A percentile compares a stretch with the other conserved stretches of the same genome.
These are phyloP conservation scores for Scaptomyza hsui DNA, from an alignment of 1,140 invertebrate species.

Conservation along the genomic window DNA sequence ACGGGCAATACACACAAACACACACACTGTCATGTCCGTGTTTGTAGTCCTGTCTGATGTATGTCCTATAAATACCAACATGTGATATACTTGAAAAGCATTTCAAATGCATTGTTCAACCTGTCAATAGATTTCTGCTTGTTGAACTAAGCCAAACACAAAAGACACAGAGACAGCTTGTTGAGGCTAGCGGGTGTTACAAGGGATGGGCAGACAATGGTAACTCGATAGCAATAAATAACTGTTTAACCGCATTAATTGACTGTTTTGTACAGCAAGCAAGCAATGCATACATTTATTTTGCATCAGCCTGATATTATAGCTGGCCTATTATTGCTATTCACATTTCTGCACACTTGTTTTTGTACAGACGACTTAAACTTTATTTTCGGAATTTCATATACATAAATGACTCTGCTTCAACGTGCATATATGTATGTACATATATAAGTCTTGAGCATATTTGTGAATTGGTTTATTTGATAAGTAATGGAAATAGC, in stretches of 20 bases:
- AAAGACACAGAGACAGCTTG: background rate
- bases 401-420: too few species aligned
- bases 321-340: background rate
- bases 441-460: too few species aligned
- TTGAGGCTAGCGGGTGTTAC: background rate
- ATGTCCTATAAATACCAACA: conserved; percentile 9
- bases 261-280: conserved; percentile 19
- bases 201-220: background rate
- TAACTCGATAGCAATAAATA: conserved; percentile 27
- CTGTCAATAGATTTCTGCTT: conserved; percentile 41
- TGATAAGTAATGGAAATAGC: too few species aligned
- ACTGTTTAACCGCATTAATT: conserved; percentile 31
- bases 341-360: conserved; percentile 1
- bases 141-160: conserved; percentile 17
- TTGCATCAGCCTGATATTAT: background rate
- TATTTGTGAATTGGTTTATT: too few species aligned
- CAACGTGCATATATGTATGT: too few species aligned
- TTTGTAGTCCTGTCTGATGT: conserved; percentile 2
- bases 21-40: conserved; percentile 6
- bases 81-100: conserved; percentile 20
- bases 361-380: too few species aligned
- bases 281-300: conserved; percentile 2
- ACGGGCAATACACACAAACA: background rate
- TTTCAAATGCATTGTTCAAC: conserved; percentile 40
- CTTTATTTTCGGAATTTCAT: background rate